Base-by-base conservation (phyloP, 2,888 invertebrate species). In the Disparrhopalites patrizii region DNA sequence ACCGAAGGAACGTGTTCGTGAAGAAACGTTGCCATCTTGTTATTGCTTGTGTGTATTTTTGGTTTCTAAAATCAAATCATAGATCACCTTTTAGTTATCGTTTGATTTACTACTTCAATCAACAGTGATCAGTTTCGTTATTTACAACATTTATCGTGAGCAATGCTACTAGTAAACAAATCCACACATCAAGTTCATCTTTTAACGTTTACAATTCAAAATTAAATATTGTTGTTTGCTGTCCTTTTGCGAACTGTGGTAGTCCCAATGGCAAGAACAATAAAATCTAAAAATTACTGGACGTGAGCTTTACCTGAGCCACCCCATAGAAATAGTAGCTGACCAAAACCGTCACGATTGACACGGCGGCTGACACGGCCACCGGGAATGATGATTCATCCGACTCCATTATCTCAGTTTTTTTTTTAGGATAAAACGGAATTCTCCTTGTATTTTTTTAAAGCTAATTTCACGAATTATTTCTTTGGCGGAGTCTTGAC, bases 1-100 rank as follows among this genome's bases (percentile, higher is more conserved):
- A 89, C 79, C 61, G 87, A 80, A 23, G 87, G 87, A 73, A 90
- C 83, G 76, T 85, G 83, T 31, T 82, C 81, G 70, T 84, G 82
- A 56, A 90, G 80, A 76, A 87, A 85, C 30, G 81, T 80, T 63
- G 84, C 83, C 75, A 89, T 86, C 64, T 85, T 84, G 27, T 86
- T 86, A 75, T 84, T 82, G 40, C 85, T 82, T 74, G 88, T 87
- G 68, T 86, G 84, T 73, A 90, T 78, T 66, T 83, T 80, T n/a
- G 90, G 90, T 73, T 84, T 84, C 89, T 90, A 79, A 51, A 80
- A 80, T n/a, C 1, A 52, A 27, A 52, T 40, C 13, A 47, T n/a
- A n/a, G n/a, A n/a, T n/a, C n/a, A n/a, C n/a, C n/a, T n/a, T n/a
- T n/a, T n/a, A n/a, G n/a, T n/a, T n/a, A n/a, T n/a, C n/a, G n/a